phyloP scores from a whole-genome alignment of 2,797 vertebrate genomes.

The Pteronotus mesoamericanus region DNA sequence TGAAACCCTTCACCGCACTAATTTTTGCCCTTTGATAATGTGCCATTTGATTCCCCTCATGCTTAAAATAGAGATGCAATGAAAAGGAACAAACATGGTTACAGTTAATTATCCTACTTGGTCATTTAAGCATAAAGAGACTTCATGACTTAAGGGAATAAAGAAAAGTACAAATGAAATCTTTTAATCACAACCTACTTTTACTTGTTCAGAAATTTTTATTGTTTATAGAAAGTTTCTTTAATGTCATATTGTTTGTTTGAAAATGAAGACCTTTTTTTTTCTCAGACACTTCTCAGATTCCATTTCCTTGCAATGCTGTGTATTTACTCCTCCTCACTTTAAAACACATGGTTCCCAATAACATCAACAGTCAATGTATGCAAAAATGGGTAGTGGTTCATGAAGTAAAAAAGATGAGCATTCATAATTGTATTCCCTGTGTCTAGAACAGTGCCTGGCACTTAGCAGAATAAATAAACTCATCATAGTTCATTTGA shows the following conservation, averaged over 20 bases:
- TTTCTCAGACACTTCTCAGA: neutral
- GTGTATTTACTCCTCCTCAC: neutral
- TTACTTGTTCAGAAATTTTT: conserved; percentile 16
- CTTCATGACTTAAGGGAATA: conserved; percentile 6
- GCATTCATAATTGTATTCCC: neutral
- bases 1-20: conserved; percentile 38
- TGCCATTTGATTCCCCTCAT: neutral
- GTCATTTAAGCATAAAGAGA: conserved; percentile 28
- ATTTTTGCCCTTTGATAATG: conserved; percentile 1
- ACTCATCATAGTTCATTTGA: neutral
- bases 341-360: neutral
- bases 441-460: neutral
- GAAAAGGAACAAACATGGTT: conserved; percentile 52
- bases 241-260: conserved; percentile 5
- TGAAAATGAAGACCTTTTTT: neutral
- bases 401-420: conserved; percentile 10
- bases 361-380: neutral
- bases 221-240: neutral
- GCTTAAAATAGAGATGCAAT: conserved; percentile 28
- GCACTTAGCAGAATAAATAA: neutral
- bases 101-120: conserved; percentile 34
- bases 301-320: neutral
- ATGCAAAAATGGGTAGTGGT: conserved; percentile 21
- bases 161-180: conserved; percentile 28
- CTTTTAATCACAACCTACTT: conserved; percentile 33